These are phyloP conservation scores for Acanthosepion pharaonis DNA, from an alignment of 2,888 invertebrate species.

Conservation along the genomic window DNA sequence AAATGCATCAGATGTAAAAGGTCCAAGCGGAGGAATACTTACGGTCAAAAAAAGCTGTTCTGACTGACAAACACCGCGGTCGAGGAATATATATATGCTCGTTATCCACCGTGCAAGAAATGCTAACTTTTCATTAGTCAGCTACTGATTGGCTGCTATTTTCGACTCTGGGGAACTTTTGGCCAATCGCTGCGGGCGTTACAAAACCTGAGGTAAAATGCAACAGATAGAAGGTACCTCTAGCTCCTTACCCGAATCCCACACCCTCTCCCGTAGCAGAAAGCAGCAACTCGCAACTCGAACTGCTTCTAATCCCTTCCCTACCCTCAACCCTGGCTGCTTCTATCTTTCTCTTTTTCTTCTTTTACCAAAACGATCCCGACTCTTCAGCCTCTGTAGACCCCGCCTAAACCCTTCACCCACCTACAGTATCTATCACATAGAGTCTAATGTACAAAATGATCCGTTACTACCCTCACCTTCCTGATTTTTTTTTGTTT, in stretches of 20 bases:
- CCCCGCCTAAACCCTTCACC: not conserved
- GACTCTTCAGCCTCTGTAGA: not conserved
- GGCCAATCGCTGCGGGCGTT: not conserved
- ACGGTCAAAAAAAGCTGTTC: constrained; percentile 23
- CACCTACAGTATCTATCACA: not conserved
- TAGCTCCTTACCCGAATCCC: not conserved
- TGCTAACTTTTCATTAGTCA: not conserved
- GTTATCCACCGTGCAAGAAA: not conserved
- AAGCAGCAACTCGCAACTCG: constrained; percentile 24
- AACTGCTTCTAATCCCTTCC: not conserved
- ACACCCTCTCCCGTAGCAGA: not conserved
- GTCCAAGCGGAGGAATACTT: not conserved
- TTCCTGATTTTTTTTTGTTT: not conserved
- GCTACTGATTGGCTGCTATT: not conserved
- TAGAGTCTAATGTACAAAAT: constrained; percentile 21
- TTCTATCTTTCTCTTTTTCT: not conserved
- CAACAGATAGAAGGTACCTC: not conserved
- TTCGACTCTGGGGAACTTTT: not conserved
- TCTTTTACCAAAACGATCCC: not conserved
- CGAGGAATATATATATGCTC: constrained; percentile 33
- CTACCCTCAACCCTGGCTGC: not conserved
- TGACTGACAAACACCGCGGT: not conserved
- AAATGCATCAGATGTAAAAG: not conserved
- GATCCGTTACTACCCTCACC: not conserved
- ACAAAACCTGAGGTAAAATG: not conserved